A percentile compares a stretch with the other conserved stretches of the same genome.
Conservation (phyloP, 2,888 invertebrate species). For the Eupeodes luniger region DNA sequence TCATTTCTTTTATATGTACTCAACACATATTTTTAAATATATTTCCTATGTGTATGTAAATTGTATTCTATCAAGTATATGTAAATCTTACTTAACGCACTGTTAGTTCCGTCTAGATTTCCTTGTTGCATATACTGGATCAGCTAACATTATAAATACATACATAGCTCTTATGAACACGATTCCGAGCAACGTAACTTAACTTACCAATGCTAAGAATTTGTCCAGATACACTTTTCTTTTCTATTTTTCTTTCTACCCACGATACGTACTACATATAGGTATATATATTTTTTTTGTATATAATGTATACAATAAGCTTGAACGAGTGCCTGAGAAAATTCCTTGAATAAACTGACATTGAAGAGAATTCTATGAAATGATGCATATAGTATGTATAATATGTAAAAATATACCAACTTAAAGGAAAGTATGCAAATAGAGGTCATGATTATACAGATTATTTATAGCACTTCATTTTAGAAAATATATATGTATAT, state of each 20-base stretch:
- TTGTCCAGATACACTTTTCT: not conserved
- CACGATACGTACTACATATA: not conserved
- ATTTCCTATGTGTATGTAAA: too few species aligned
- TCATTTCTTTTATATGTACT: not conserved
- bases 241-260: not conserved
- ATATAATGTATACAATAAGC: not conserved
- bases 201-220: not conserved
- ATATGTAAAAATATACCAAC: not conserved
- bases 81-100: not conserved
- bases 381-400: not conserved
- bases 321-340: not conserved
- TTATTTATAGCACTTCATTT: constrained; percentile 23
- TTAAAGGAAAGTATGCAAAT: constrained; percentile 24
- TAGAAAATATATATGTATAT: too few species aligned
- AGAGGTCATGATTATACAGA: constrained; percentile 1
- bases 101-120: not conserved
- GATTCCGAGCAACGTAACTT: not conserved
- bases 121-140: not conserved
- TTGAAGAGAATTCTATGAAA: constrained; percentile 2
- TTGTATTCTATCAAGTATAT: too few species aligned
- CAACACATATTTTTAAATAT: too few species aligned
- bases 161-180: not conserved
- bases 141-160: not conserved
- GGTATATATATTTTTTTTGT: too few species aligned
- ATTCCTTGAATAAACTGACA: constrained; percentile 6